A percentile compares a stretch with the other conserved stretches of the same genome.
These are phyloP conservation scores for Macheiramphus alcinus DNA, from an alignment of 2,113 vertebrate species.

Conservation along the genomic window DNA sequence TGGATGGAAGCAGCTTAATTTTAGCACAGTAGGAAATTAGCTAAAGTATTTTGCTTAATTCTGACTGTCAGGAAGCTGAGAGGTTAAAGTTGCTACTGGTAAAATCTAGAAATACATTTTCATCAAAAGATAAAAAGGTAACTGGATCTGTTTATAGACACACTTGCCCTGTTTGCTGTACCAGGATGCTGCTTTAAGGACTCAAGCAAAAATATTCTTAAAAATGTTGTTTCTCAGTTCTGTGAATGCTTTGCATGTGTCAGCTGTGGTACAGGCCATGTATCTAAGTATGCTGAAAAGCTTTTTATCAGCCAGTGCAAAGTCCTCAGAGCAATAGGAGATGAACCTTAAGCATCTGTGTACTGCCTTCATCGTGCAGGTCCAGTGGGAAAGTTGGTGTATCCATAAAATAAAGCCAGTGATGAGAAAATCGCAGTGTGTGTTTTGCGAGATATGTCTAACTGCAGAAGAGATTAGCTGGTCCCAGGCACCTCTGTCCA, in stretches of 20 bases:
- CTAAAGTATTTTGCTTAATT: not conserved
- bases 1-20: not conserved
- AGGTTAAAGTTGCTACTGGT: not conserved
- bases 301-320: not conserved
- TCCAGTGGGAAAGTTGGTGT: not conserved
- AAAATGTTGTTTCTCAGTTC: not conserved
- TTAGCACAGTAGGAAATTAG: not conserved
- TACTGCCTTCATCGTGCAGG: not conserved
- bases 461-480: not conserved
- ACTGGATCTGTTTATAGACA: not conserved
- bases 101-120: not conserved
- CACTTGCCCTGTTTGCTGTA: not conserved
- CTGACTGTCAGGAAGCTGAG: not conserved
- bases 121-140: not conserved
- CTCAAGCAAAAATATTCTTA: not conserved
- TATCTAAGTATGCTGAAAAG: not conserved
- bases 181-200: not conserved
- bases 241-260: not conserved
- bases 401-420: not conserved
- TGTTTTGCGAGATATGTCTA: not conserved
- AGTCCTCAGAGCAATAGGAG: not conserved
- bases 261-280: accelerated
- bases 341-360: not conserved
- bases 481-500: not conserved
- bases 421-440: accelerated